Evolutionary conservation across 2,113 vertebrate species (phyloP).

Genomic region (Hydrochoerus hydrochaeris): DNA sequence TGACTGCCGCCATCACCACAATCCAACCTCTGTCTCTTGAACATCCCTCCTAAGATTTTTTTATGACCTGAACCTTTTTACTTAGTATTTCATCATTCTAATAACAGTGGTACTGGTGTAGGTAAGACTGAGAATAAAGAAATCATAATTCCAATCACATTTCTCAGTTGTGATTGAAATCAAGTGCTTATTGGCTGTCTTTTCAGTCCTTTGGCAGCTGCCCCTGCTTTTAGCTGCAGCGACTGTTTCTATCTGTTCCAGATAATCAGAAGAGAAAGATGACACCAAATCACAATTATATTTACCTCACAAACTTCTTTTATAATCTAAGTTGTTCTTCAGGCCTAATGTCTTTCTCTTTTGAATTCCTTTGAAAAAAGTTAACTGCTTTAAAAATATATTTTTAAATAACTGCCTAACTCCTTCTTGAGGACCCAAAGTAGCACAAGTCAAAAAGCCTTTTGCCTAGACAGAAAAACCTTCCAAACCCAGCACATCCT

Average conservation of each 20-base stretch:
- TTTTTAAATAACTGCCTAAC: neutral
- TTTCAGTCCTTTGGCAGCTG: neutral
- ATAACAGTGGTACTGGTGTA: slow-evolving; percentile 57
- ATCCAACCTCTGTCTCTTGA: neutral
- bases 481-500: neutral
- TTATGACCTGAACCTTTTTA: neutral
- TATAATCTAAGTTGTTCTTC: slow-evolving; percentile 34
- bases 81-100: slow-evolving; percentile 11
- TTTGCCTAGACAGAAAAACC: neutral
- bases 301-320: slow-evolving; percentile 19
- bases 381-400: neutral
- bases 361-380: neutral
- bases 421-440: neutral
- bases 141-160: slow-evolving; percentile 56
- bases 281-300: neutral
- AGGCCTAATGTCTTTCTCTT: neutral
- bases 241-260: neutral
- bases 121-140: neutral
- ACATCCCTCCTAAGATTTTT: neutral
- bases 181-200: slow-evolving; percentile 1
- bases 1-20: neutral
- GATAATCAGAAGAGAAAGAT: neutral
- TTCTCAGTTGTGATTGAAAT: slow-evolving; percentile 55
- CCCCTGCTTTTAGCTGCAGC: neutral
- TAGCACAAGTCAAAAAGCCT: neutral